A percentile compares a stretch with the other conserved stretches of the same genome.
These are phyloP conservation scores for Drosophila grimshawi DNA, from an alignment of 1,140 invertebrate genomes.

Conservation along the genomic window DNA sequence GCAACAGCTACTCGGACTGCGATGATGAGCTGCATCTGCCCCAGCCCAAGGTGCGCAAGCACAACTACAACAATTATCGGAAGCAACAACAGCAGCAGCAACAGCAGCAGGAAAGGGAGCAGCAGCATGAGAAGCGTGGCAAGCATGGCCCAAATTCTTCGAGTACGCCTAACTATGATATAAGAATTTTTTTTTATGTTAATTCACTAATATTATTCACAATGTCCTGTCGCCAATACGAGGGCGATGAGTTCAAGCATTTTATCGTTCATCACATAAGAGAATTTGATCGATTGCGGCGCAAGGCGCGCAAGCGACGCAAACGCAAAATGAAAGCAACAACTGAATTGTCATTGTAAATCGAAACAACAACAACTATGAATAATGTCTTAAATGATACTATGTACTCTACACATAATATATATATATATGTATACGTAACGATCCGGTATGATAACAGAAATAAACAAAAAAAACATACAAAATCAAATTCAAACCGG, in stretches of 20 bases:
- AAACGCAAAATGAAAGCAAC: constrained; percentile 48
- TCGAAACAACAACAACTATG: not conserved
- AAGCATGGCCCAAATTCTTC: constrained; percentile 30
- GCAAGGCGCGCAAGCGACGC: constrained; percentile 74
- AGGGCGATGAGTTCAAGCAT: constrained; percentile 73
- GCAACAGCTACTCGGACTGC: constrained; percentile 25
- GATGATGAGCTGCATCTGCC: constrained; percentile 20
- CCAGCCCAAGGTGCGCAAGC: constrained; percentile 58
- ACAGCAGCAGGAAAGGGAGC: constrained; percentile 7
- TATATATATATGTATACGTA: constrained; percentile 9
- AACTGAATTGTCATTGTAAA: constrained; percentile 33
- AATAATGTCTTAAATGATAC: constrained; percentile 40
- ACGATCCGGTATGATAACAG: not conserved
- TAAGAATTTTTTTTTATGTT: constrained; percentile 83
- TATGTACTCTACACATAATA: constrained; percentile 55
- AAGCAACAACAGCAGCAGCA: constrained; percentile 15
- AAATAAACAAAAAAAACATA: constrained; percentile 20
- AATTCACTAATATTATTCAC: constrained; percentile 78
- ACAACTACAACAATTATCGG: constrained; percentile 48
- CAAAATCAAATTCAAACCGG: not conserved
- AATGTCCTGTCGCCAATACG: constrained; percentile 69
- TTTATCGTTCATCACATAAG: constrained; percentile 71
- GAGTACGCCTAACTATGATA: constrained; percentile 61
- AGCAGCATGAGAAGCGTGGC: not conserved
- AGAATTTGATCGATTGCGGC: constrained; percentile 74